Conservation (phyloP, 1,140 invertebrate genomes). For the Glomeris maerens region DNA sequence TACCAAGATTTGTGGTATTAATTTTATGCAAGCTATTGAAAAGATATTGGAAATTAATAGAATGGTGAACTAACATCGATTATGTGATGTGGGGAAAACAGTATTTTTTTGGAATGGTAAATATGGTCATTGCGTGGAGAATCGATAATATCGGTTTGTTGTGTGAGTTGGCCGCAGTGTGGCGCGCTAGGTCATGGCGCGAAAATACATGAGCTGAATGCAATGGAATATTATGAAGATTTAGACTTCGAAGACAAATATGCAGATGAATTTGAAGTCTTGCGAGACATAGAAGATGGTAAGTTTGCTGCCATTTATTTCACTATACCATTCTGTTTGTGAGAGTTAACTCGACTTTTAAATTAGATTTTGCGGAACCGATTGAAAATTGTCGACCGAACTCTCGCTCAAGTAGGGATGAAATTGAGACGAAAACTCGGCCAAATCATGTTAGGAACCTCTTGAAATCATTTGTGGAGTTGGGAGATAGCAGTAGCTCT, state of each 20-base stretch:
- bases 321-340: no score
- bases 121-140: not conserved
- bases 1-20: no score
- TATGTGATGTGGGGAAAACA: no score
- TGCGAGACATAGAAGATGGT: not conserved
- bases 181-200: no score
- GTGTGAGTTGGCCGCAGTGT: no score
- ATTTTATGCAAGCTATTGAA: no score
- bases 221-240: not conserved
- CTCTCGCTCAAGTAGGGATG: not conserved
- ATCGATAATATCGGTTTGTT: not conserved
- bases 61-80: no score
- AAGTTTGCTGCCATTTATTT: no score
- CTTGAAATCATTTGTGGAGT: not conserved
- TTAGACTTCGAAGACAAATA: constrained; percentile 1
- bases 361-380: not conserved
- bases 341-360: no score
- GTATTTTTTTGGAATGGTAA: not conserved
- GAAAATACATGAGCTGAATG: no score
- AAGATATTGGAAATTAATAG: no score
- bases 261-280: not conserved
- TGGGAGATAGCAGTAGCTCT: no score
- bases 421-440: not conserved
- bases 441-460: not conserved
- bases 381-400: not conserved